These are phyloP conservation scores for Epinotia nisella DNA, from an alignment of 2,888 invertebrate genomes.

Conservation along the genomic window DNA sequence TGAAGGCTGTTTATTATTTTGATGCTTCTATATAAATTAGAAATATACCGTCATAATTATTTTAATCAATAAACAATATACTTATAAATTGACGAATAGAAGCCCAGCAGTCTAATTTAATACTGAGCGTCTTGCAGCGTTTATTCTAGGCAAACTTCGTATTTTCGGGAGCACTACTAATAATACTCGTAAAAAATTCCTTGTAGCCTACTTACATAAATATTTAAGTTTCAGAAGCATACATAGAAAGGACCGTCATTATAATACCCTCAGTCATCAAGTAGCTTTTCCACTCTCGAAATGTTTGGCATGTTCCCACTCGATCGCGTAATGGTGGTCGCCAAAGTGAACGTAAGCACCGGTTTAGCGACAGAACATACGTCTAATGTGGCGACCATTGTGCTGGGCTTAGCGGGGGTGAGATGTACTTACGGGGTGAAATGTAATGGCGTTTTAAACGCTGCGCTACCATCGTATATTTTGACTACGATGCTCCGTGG, in stretches of 20 bases:
- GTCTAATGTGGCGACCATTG: slow-evolving; percentile 28
- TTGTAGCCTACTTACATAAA: no score
- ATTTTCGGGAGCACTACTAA: neutral
- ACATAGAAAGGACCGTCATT: slow-evolving; percentile 17
- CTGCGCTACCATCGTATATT: no score
- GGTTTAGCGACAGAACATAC: slow-evolving; percentile 54
- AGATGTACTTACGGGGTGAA: neutral
- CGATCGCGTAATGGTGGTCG: slow-evolving; percentile 15
- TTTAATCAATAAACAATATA: no score
- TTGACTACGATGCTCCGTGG: no score
- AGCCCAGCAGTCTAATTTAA: no score
- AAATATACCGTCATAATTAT: no score
- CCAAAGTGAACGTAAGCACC: slow-evolving; percentile 57
- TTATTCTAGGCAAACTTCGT: no score
- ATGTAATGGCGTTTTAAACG: no score
- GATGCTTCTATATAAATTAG: no score
- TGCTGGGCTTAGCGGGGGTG: slow-evolving; percentile 48
- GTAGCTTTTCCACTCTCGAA: slow-evolving; percentile 20
- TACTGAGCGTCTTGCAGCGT: no score
- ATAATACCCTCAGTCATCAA: slow-evolving; percentile 17
- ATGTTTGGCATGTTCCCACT: slow-evolving; percentile 35
- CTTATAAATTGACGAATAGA: no score
- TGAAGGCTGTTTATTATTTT: no score
- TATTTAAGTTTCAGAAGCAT: neutral
- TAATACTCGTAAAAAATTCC: neutral